Evolutionary conservation across 2,888 invertebrate genomes (phyloP).

Genomic region (Acrobasis repandana): DNA sequence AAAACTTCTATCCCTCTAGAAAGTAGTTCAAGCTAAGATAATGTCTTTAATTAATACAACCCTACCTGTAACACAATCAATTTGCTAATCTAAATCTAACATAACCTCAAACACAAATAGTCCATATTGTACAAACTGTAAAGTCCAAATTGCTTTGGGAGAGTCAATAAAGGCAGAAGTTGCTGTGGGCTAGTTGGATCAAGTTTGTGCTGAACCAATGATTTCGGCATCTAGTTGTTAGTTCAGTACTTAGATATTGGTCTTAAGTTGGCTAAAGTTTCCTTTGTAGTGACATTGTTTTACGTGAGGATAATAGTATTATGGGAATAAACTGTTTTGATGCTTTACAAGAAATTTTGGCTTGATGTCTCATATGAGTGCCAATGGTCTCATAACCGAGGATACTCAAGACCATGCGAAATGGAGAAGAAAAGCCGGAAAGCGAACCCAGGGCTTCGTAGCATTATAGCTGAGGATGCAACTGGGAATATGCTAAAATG

Average conservation of each 20-base stretch:
- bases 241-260: slow-evolving; percentile 58
- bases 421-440: too few species aligned
- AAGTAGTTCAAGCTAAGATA: neutral
- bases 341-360: too few species aligned
- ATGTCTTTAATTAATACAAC: neutral
- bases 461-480: too few species aligned
- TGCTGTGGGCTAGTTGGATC: slow-evolving; percentile 35
- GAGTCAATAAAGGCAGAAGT: neutral
- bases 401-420: too few species aligned
- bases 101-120: neutral
- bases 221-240: slow-evolving; percentile 61
- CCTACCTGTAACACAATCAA: neutral
- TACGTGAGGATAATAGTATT: neutral
- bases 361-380: too few species aligned
- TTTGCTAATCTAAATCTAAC: neutral
- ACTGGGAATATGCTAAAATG: too few species aligned
- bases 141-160: neutral
- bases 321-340: neutral
- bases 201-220: slow-evolving; percentile 53
- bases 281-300: slow-evolving; percentile 34
- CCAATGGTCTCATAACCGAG: too few species aligned
- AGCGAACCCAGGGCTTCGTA: too few species aligned
- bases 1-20: neutral
- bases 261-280: slow-evolving; percentile 41
- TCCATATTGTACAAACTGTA: neutral